Percentiles rank a stretch among this genome's conserved stretches.
Conservation (phyloP, 2,888 invertebrate species). For the Drosophila mercatorum region DNA sequence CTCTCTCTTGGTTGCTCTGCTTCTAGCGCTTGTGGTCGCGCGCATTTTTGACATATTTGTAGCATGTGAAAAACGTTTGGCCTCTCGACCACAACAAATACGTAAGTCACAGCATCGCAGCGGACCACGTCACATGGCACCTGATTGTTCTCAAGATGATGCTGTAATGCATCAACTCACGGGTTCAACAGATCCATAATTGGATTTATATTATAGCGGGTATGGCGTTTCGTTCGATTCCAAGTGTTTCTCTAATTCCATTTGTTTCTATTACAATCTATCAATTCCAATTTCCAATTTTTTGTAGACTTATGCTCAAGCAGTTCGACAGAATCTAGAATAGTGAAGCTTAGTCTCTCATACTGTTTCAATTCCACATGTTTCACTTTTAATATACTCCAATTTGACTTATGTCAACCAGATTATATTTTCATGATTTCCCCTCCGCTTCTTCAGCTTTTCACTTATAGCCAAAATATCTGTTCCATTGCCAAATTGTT, state of each 20-base stretch:
- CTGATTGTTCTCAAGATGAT: conserved; percentile 15
- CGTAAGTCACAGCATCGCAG: conserved; percentile 17
- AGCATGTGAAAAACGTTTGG: conserved; percentile 45
- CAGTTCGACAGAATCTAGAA: too few species aligned
- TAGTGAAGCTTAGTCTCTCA: too few species aligned
- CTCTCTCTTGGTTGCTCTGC: not conserved
- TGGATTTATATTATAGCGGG: not conserved
- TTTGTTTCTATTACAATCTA: not conserved
- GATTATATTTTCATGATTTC: too few species aligned
- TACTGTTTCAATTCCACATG: too few species aligned
- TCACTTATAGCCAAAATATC: not conserved
- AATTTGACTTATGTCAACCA: not conserved
- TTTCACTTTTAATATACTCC: too few species aligned
- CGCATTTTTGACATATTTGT: conserved; percentile 70
- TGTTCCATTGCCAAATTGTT: conserved; percentile 5
- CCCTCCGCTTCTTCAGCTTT: too few species aligned
- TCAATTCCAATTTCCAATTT: too few species aligned
- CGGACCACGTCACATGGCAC: conserved; percentile 31
- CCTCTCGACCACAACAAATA: conserved; percentile 29
- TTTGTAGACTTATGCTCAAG: too few species aligned
- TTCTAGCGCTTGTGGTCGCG: conserved; percentile 27
- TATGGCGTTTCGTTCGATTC: too few species aligned
- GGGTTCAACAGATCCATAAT: not conserved
- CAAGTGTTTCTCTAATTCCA: not conserved
- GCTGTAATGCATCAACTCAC: conserved; percentile 1